Base-by-base conservation (phyloP, 2,888 invertebrate genomes). In the Mythimna vitellina region DNA sequence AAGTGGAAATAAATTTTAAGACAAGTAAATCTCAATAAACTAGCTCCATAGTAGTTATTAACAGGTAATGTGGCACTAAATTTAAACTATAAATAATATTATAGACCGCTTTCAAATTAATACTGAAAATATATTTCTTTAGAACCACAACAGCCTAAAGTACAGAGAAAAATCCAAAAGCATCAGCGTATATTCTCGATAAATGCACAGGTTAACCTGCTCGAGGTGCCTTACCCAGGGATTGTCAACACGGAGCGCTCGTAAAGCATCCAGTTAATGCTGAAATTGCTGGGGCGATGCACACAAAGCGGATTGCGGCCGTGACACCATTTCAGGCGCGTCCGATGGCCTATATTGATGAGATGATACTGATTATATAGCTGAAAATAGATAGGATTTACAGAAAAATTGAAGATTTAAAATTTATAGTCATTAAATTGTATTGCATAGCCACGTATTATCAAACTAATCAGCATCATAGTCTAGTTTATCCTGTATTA, bases 301-400 rank as follows among this genome's bases (percentile, higher is more conserved):
- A 80, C 83, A 76, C 83, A 77, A 80, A 83, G 71, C 71, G 63
- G 73, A 70, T 83, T 73, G 70, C 64, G 74, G 64, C 73, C 69
- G 74, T 84, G 78, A 79, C 77, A 83, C 72, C 76, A 78, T 78
- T 81, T 79, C 75, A 66, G 77, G 67, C 62, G 49, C 70, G 64
- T 62, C 73, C 63, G 53, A 79, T 79, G 71, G 51, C 65, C 66
- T 61, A 77, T 80, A 70, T 76, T 65, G 69, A 66, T 82, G 69
- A 78, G 49, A 35, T 54, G 49, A 53, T 66, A 29, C 66, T 78
- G 32, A 66, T 57, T 73, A 20, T 29, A 17, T 49, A 14, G 9
- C n/a, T 54, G 46, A 35, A 67, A 42, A 53, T 14, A 35, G 17
- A 32, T 22, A n/a, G 10, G 29, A 56, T 75, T 49, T 57, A 25